Base-by-base conservation (phyloP, 2,797 vertebrate genomes). In the Catostomus latipinnis region DNA sequence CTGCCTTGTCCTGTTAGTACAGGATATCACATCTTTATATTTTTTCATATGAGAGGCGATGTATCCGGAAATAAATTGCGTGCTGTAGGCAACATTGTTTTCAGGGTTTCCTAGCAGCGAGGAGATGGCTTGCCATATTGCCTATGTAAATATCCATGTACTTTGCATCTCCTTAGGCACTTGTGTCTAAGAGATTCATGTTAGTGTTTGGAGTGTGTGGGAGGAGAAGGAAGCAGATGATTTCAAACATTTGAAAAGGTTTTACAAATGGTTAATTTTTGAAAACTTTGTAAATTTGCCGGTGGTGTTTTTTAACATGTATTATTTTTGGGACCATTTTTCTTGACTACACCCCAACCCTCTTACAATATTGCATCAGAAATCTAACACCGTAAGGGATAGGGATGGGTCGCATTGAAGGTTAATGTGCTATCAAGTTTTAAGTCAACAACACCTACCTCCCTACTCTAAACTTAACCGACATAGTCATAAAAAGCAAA, bases 1-100 rank as follows among this genome's bases (percentile, higher is more conserved):
- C 93, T 89, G 86, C 73, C 73, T 0, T 73, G 80, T 82, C 74
- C 81, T 65, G 1, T 80, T 75, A 87, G 72, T 80, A 80, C 54
- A 89, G 91, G 91, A 93, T 89, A 89, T 90, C 81, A 90, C 84
- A 71, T 89, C 83, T 18, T 18, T 18, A 85, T 81, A 61, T 67
- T 71, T 48, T 2, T 57, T 81, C 63, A 63, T 48, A 81, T 52
- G 16, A 43, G 54, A n/a, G n/a, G 69, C 52, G 6, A 60, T 10
- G 12, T 9, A 49, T 69, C 66, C 52, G 50, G 43, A 68, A 58
- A 18, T 7, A 0, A 57, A 76, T 71, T 50, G 60, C 16, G 5
- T 34, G 45, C 18, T 53, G 45, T 73, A 43, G 49, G 14, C 45
- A 57, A n/a, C 46, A 16, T 69, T 67, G 49, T 74, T 75, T 80